Percentiles rank a stretch among this genome's conserved stretches.
These are phyloP conservation scores for Macrochelys suwanniensis DNA, from an alignment of 2,797 vertebrate genomes.

Conservation along the genomic window DNA sequence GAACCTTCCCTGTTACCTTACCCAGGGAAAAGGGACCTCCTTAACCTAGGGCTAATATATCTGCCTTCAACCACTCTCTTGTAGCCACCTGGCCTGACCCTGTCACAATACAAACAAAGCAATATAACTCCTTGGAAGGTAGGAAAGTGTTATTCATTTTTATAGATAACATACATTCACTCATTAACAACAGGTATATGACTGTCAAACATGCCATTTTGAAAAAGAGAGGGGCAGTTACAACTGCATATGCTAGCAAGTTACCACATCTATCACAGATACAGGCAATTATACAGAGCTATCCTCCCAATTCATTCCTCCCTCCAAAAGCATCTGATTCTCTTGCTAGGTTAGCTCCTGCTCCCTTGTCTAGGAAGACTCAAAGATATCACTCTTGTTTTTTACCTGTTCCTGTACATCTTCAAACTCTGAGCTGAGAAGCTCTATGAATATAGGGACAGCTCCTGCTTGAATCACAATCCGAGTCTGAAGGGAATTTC, in stretches of 20 bases:
- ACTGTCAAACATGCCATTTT: background rate
- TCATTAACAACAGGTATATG: background rate
- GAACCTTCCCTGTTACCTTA: no score
- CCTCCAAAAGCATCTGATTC: background rate
- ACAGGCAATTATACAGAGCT: background rate
- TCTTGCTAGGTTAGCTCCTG: background rate
- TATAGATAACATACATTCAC: background rate
- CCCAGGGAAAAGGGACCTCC: no score
- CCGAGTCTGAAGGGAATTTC: constrained; percentile 87
- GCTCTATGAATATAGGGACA: constrained; percentile 88
- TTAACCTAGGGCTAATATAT: no score
- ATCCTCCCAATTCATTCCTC: background rate
- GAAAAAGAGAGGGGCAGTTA: background rate
- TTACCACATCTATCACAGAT: background rate
- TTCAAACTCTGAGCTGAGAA: constrained; percentile 88
- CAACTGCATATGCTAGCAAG: background rate
- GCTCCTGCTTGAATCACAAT: constrained; percentile 88
- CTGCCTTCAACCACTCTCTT: no score
- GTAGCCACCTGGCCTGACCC: no score
- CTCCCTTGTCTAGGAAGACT: background rate
- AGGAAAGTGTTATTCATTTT: background rate
- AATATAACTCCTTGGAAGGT: background rate
- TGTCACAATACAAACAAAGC: background rate
- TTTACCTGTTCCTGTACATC: constrained; percentile 88
- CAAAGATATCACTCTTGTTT: no score